Evolutionary conservation across 2,113 vertebrate genomes (phyloP), one percentile per base, ranked within the genome.

Genomic region (Nerophis ophidion): DNA sequence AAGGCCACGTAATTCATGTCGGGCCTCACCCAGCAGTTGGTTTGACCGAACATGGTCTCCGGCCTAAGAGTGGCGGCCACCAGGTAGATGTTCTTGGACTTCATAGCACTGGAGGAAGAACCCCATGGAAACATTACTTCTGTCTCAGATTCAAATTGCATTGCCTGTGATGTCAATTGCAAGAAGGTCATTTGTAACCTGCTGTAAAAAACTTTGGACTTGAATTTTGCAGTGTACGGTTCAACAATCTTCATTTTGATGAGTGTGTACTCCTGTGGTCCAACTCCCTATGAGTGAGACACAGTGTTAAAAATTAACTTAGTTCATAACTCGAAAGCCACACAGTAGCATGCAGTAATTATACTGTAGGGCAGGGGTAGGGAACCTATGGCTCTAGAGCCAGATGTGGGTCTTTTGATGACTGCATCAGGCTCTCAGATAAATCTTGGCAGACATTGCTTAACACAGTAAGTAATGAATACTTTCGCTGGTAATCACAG

Each of bases 21-120:
- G 0, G 96, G 96, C 10, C 90, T 87, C 66, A 98, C 85, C 97
- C 97, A 99, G 88, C 95, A 98, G 87, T 99, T 99, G 8, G 95
- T 99, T 86, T 99, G 96, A 6, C 97, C 97, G 73, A 98, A 99
- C 95, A 97, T 96, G 65, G 96, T 99, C 86, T 99, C 96, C 16
- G 97, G 95, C 76, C 97, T 90, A 9, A 99, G 88, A 0, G 97
- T 98, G 50, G 97, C 96, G 45, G 97, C 97, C 65, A 99, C 95
- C 79, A 99, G 77, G 80, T 93, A 99, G 79, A 95, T 84, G 74
- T 86, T 93, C 86, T 91, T 95, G 8, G 91, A 93, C 86, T 93
- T 94, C 67, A 99, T 85, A 47, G 87, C 92, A 58, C 96, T 99
- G 75, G 19, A 49, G 45, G 34, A 12, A 65, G 2, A 15, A 65